phyloP scores from a whole-genome alignment of 2,888 invertebrate species.

The Lordiphosa andalusiaca region DNA sequence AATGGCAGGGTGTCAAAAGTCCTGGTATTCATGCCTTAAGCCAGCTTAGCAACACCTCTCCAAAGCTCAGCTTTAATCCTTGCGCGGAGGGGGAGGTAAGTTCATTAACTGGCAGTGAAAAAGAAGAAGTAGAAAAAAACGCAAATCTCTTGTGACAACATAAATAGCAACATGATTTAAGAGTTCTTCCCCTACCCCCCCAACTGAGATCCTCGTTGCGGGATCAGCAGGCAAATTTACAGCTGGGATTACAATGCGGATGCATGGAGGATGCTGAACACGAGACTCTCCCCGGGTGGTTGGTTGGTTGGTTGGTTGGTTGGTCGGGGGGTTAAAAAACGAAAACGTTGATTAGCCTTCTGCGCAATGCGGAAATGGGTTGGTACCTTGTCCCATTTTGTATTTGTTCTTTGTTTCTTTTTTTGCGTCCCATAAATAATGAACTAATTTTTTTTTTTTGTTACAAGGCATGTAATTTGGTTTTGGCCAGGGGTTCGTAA shows the following conservation, averaged over 20 bases:
- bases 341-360: slow-evolving; percentile 69
- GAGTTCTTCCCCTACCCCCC: slow-evolving; percentile 4
- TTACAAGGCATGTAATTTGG: slow-evolving; percentile 67
- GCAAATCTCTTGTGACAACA: slow-evolving; percentile 78
- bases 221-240: slow-evolving; percentile 78
- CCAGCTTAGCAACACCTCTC: slow-evolving; percentile 69
- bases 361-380: slow-evolving; percentile 71
- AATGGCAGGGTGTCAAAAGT: slow-evolving; percentile 27
- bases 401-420: slow-evolving; percentile 21
- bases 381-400: slow-evolving; percentile 36
- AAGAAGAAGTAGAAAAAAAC: slow-evolving; percentile 24
- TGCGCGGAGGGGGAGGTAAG: slow-evolving; percentile 17
- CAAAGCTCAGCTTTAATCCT: slow-evolving; percentile 25
- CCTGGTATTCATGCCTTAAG: slow-evolving; percentile 46
- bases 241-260: slow-evolving; percentile 75
- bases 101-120: slow-evolving; percentile 9
- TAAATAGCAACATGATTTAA: slow-evolving; percentile 79
- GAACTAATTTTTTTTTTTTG: slow-evolving; percentile 57
- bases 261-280: slow-evolving; percentile 35
- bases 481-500: slow-evolving; percentile 56
- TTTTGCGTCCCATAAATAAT: slow-evolving; percentile 57
- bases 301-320: slow-evolving; percentile 47
- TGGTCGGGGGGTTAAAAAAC: slow-evolving; percentile 55
- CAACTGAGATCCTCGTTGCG: slow-evolving; percentile 53
- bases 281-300: slow-evolving; percentile 55